Evolutionary conservation across 2,797 vertebrate genomes (phyloP), one percentile per base, ranked within the genome.

Genomic region (Setipinna tenuifilis): DNA sequence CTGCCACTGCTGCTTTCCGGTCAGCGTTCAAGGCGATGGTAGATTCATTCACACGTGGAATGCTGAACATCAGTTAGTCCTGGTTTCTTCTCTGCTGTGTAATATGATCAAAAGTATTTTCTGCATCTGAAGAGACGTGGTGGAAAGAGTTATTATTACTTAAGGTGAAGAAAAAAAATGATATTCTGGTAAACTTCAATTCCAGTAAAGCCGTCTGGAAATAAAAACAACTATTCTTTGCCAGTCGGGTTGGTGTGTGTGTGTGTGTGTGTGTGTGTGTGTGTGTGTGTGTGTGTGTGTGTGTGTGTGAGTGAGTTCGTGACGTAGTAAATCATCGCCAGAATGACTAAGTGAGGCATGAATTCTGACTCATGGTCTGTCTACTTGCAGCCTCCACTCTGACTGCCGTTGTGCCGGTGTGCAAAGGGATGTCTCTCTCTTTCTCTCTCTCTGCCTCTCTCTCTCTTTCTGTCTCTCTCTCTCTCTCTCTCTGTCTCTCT

Each of bases 271-370:
- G 62, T 25, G 23, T 65, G 62, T 65, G 62, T 65, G 62, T 31
- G 65, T 71, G 65, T 71, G 65, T 31, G 68, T 71, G 68, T 71
- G 68, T 35, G 68, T 35, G 68, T 71, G 10, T 21, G 80, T 71
- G 83, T 71, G 25, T 83, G 83, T 81, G 84, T 83, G 83, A 71
- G 83, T 84, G 87, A 83, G 84, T 85, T 58, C 83, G 84, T 86
- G 68, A 81, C 50, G 31, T 88, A 82, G 82, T 89, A 87, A 87
- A 84, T 86, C 81, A 84, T 82, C 17, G 1, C 82, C 65, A 85
- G 87, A 62, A 88, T 92, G 89, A 91, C 85, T 90, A 88, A 89
- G 87, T 86, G 87, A 90, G 88, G 86, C 87, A 84, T 89, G 87
- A 90, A 87, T 83, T 23, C 31, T 92, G 90, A 88, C 85, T 92